These are phyloP conservation scores for Eugnorisma glareosa DNA, from an alignment of 2,888 invertebrate genomes.

Conservation along the genomic window DNA sequence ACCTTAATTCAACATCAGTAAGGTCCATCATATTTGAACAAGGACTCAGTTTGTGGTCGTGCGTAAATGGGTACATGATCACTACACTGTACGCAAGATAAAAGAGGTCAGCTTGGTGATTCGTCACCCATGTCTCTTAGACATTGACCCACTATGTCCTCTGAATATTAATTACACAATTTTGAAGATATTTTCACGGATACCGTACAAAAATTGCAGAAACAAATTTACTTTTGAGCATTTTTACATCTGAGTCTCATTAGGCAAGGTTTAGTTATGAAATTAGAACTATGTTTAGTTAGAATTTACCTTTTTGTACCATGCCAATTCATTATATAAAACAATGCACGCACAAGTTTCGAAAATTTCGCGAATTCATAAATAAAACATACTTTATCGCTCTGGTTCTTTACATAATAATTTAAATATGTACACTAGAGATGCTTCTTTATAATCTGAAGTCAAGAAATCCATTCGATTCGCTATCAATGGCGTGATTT, in stretches of 20 bases:
- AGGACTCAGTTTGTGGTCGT: constrained; percentile 50
- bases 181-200: constrained; percentile 40
- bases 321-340: constrained; percentile 45
- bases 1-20: constrained; percentile 33
- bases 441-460: constrained; percentile 8
- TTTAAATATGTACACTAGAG: constrained; percentile 39
- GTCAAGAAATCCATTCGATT: constrained; percentile 1
- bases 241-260: neutral
- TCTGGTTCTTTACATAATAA: constrained; percentile 48
- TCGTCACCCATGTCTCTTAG: constrained; percentile 70
- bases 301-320: neutral
- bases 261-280: constrained; percentile 27
- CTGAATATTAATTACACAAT: constrained; percentile 77
- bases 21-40: constrained; percentile 47
- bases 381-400: constrained; percentile 32
- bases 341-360: constrained; percentile 32
- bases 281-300: constrained; percentile 17
- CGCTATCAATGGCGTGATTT: neutral
- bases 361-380: constrained; percentile 41
- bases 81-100: constrained; percentile 41
- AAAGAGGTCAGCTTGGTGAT: constrained; percentile 64
- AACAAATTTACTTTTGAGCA: neutral
- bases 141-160: constrained; percentile 80
- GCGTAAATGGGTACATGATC: constrained; percentile 54
- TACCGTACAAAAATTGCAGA: neutral